These are phyloP conservation scores for Gallinago nigripennis DNA, from an alignment of 2,797 vertebrate species.

Conservation along the genomic window DNA sequence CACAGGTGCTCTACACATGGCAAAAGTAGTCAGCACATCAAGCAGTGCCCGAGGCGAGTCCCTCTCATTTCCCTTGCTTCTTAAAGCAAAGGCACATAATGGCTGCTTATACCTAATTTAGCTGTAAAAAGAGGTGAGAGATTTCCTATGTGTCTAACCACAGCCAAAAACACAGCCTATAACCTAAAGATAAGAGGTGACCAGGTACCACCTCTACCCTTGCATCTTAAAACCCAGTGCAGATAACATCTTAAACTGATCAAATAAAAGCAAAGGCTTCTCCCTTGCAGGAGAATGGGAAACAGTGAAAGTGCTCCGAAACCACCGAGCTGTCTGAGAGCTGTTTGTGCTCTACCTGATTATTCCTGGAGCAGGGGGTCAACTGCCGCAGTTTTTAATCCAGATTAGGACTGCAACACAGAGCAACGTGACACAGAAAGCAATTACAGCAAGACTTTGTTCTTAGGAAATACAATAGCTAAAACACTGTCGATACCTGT, in stretches of 20 bases:
- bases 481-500: neutral
- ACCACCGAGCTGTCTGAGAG: neutral
- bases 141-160: neutral
- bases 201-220: fast-evolving
- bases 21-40: neutral
- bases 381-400: neutral
- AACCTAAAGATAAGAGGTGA: neutral
- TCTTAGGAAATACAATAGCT: neutral
- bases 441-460: neutral
- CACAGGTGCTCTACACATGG: neutral
- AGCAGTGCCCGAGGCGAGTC: neutral
- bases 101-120: neutral
- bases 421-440: neutral
- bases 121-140: neutral
- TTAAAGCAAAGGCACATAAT: neutral
- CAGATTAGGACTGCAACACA: neutral
- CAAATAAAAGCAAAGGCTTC: neutral
- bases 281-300: neutral
- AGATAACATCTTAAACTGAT: neutral
- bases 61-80: neutral
- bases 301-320: neutral
- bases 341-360: no score
- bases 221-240: neutral
- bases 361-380: no score
- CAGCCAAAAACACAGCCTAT: neutral